Base-by-base conservation (phyloP, 1,140 invertebrate species). In the Globodera rostochiensis region DNA sequence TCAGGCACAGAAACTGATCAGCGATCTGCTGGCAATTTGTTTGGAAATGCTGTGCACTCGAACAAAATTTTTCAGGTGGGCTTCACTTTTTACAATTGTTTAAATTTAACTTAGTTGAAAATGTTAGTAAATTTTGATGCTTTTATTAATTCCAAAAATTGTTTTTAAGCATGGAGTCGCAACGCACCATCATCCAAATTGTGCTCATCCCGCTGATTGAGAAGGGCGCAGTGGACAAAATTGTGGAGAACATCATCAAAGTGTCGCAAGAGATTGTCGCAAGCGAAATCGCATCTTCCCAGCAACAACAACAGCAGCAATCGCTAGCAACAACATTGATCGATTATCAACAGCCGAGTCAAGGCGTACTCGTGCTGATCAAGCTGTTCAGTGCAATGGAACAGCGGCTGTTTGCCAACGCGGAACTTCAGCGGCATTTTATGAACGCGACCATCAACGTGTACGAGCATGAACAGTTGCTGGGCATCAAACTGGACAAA, bases 41-140 rank as follows among this genome's bases (percentile, higher is more conserved):
- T 66, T 83, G 47, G 82, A 83, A 77, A 84, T 83, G 53, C n/a
- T 83, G 45, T 84, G 82, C 57, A 71, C 82, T 46, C 73, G 82
- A 15, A 83, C 74, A 13, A 66, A 82, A 73, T 50, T 49, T 49
- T 70, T 83, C 15, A 73, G 70, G 69, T 64, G 53, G 15, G 5
- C 0, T 53, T 53, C 53, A 11, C 7, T 53, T 64, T 4, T 64
- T 64, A 19, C 19, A 19, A 19, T 64, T 64, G 19, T 19, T 64
- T 64, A 64, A 53, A 53, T 60, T 60, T 60, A 50, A 50, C 1
- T 1, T 9, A 53, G 50, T 4, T 4, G 7, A 53, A 53, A 53
- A 53, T 53, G 4, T 13, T 53, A 53, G 1, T 36, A 36, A 36
- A 36, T 36, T 36, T 36, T 36, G 36, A 0, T 36, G 36, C 36